Percentiles rank a stretch among this genome's conserved stretches.
These are phyloP conservation scores for Acanthosepion esculentum DNA, from an alignment of 2,888 invertebrate genomes.

Conservation along the genomic window DNA sequence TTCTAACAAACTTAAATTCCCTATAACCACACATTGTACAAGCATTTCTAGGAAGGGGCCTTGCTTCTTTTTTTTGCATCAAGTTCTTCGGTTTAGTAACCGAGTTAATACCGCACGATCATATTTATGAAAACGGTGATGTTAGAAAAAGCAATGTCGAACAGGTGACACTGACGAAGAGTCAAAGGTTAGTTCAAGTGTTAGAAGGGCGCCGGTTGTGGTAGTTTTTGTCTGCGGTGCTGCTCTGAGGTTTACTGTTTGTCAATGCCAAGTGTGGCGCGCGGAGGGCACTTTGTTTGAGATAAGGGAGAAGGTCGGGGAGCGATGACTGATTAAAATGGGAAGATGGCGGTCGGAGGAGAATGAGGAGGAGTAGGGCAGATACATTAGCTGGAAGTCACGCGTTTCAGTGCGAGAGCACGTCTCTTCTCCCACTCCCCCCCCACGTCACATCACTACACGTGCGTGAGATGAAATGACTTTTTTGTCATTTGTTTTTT, in stretches of 20 bases:
- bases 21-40: too few species aligned
- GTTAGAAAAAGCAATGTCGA: neutral
- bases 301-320: neutral
- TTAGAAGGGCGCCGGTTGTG: neutral
- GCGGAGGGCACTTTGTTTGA: neutral
- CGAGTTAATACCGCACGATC: neutral
- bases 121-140: neutral
- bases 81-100: neutral
- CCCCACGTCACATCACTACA: neutral
- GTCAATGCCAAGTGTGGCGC: neutral
- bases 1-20: too few species aligned
- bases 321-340: neutral
- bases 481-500: neutral
- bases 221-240: neutral
- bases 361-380: neutral
- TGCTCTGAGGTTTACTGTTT: neutral
- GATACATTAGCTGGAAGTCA: neutral
- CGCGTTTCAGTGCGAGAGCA: conserved; percentile 7
- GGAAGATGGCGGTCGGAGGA: neutral
- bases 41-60: neutral
- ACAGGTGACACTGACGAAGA: neutral
- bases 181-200: conserved; percentile 20
- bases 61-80: neutral
- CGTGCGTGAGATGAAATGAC: neutral
- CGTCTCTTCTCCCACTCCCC: neutral